These are phyloP conservation scores for Brachypodius melanocephalos DNA, from an alignment of 2,113 vertebrate genomes.

Conservation along the genomic window DNA sequence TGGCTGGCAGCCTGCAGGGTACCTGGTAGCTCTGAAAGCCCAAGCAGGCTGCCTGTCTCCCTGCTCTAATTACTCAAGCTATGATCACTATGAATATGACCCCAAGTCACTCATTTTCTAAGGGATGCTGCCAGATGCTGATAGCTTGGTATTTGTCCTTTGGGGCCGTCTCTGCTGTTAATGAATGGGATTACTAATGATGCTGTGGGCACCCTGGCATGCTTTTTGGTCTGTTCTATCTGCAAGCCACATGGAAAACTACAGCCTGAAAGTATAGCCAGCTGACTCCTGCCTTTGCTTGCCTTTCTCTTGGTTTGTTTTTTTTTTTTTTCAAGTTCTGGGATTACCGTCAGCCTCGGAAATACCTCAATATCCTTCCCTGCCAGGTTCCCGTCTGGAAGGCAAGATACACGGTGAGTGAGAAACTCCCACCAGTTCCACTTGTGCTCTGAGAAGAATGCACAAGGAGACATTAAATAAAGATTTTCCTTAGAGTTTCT, in stretches of 20 bases:
- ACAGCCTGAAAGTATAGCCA: neutral
- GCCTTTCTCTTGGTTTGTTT: neutral
- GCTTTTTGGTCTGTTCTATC: neutral
- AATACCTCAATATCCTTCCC: conserved; percentile 93
- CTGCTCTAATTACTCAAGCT: conserved; percentile 47
- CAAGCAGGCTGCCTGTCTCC: conserved; percentile 10
- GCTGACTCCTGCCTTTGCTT: conserved; percentile 19
- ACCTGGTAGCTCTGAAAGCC: conserved; percentile 18
- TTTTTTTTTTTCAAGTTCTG: conserved; percentile 81
- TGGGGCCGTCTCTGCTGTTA: neutral
- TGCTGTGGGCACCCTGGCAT: neutral
- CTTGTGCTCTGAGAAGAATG: neutral
- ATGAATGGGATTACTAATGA: neutral
- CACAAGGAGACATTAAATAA: neutral
- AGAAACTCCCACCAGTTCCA: neutral
- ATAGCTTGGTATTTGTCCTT: conserved; percentile 7
- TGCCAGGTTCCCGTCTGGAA: conserved; percentile 99
- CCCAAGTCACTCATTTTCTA: neutral
- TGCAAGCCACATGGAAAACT: neutral
- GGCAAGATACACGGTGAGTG: conserved; percentile 91
- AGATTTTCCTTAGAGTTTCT: neutral
- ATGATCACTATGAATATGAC: conserved; percentile 5
- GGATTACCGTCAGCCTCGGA: conserved; percentile 97
- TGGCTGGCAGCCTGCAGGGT: conserved; percentile 21
- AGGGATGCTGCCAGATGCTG: conserved; percentile 44